Conservation (phyloP, 2,113 vertebrate species). For the Rissa tridactyla region DNA sequence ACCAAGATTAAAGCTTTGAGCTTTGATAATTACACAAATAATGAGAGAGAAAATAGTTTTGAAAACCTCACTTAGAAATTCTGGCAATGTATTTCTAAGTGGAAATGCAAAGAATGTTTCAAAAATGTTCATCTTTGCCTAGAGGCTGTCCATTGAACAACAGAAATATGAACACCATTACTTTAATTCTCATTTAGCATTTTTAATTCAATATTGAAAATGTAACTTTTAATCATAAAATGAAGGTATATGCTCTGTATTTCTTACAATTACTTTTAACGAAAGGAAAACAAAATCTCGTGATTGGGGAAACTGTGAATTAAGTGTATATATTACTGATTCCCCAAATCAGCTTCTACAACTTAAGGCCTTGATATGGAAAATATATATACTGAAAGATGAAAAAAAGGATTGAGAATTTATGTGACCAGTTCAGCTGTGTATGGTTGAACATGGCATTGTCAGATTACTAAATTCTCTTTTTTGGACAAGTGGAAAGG, state of each 20-base stretch:
- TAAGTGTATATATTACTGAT: not conserved
- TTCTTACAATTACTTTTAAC: not conserved
- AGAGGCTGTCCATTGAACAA: not conserved
- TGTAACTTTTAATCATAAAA: not conserved
- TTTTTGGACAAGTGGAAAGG: not conserved
- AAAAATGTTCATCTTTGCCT: not conserved
- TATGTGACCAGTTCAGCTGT: not conserved
- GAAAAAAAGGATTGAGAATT: not conserved
- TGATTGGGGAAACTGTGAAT: not conserved
- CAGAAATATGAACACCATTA: not conserved
- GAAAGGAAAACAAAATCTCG: not conserved
- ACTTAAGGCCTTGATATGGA: not conserved
- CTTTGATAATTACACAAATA: constrained; percentile 28
- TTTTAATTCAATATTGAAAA: not conserved
- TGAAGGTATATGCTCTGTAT: not conserved
- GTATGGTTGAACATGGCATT: not conserved
- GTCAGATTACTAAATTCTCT: not conserved
- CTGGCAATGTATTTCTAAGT: not conserved
- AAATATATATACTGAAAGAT: not conserved
- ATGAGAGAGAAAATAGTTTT: constrained; percentile 5
- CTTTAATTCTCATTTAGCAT: not conserved
- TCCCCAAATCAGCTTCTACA: not conserved
- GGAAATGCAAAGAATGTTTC: not conserved
- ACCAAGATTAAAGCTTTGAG: constrained; percentile 24
- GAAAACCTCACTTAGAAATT: not conserved